Percentiles rank a stretch among this genome's conserved stretches.
phyloP scores from a whole-genome alignment of 2,113 vertebrate genomes.

The Microcebus lehilahytsara region DNA sequence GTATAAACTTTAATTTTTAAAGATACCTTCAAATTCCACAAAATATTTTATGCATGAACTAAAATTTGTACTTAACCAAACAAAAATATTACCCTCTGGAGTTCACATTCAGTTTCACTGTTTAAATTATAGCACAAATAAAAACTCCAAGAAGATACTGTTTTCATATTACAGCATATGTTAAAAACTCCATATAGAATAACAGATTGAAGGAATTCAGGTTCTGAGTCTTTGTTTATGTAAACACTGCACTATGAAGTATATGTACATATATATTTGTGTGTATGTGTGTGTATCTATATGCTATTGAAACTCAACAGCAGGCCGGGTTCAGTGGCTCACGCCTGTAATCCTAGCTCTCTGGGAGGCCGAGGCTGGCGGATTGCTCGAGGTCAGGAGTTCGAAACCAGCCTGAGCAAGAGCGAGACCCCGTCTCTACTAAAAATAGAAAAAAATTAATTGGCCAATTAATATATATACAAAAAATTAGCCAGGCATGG shows the following conservation, averaged over 20 bases:
- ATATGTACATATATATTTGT: not conserved
- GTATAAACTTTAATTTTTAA: not conserved
- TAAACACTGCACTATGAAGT: not conserved
- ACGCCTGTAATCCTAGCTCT: too few relatives aligned
- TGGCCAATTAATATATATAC: too few relatives aligned
- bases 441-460: too few relatives aligned
- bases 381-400: too few relatives aligned
- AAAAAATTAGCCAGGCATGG: too few relatives aligned
- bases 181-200: not conserved
- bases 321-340: too few relatives aligned
- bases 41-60: not conserved
- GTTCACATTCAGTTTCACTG: not conserved
- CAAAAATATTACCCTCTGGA: not conserved
- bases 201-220: not conserved
- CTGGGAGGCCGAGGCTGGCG: too few relatives aligned
- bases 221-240: not conserved
- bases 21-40: not conserved
- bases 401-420: too few relatives aligned
- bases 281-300: not conserved
- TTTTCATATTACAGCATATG: not conserved
- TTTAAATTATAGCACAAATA: not conserved
- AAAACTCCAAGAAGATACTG: not conserved
- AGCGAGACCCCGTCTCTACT: too few relatives aligned
- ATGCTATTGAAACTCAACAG: not conserved
- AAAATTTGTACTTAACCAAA: not conserved